Evolutionary conservation across 2,888 invertebrate genomes (phyloP), one percentile per base, ranked within the genome.

Genomic region (Drosophila limbata): DNA sequence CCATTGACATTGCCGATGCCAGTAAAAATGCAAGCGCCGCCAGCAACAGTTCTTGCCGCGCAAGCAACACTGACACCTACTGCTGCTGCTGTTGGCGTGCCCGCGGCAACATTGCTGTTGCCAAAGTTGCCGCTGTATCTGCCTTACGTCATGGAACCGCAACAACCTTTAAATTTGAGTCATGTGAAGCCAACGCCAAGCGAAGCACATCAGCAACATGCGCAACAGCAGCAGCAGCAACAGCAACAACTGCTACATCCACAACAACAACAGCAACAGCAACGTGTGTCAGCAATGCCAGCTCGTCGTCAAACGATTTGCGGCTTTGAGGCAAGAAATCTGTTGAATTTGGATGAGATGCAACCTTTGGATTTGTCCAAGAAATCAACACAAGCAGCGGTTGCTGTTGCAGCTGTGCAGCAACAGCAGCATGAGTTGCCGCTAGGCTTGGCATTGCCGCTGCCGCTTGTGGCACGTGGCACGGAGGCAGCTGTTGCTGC

Each of bases 331-430:
- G 89, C 82, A 2, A 74, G 89, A 4, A 87, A 90, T 51, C 59
- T 87, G 63, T 50, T 90, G 19, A 57, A 73, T 4, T 56, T 77
- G 63, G 89, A 91, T 52, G 92, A 91, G 48, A 84, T 91, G 77
- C 90, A 91, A 52, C 92, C 92, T 13, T 76, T 92, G 50, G 92
- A 92, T 66, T 69, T 92, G 33, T 92, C 92, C 0, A 92, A 91
- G 60, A 92, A 92, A 69, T 75, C 90, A 37, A n/a, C 37, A 0
- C 81, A 61, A 42, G 82, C 28, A 28, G 28, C 1, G 81, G 61
- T 31, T 33, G 15, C 37, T 11, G 57, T 9, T 61, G 56, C 60
- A 47, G 4, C 28, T 39, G 25, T 48, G 8, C 37, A 25, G 42
- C 47, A 48, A 28, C 33, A 44, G 33, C 10, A 40, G 6, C 15